Percentiles rank a stretch among this genome's conserved stretches.
Evolutionary conservation across 2,113 vertebrate genomes (phyloP).

Genomic region (Bettongia penicillata): DNA sequence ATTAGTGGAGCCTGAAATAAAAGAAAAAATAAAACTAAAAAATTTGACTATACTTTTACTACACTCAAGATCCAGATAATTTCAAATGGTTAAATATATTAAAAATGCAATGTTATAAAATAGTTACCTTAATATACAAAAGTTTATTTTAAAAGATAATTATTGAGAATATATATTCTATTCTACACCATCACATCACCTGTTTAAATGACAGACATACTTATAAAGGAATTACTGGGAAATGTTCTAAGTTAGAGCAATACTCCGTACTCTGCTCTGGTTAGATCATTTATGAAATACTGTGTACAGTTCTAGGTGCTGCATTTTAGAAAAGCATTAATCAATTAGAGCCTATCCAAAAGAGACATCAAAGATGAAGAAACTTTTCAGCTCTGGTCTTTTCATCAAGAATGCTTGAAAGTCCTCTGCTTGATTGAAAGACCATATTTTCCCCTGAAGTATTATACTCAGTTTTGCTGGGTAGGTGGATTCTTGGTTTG

Average conservation of each 20-base stretch:
- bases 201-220: slow-evolving; percentile 25
- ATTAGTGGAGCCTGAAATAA: slow-evolving; percentile 20
- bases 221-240: background rate
- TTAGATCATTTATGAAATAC: background rate
- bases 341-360: background rate
- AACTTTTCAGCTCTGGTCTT: too few species aligned
- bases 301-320: background rate
- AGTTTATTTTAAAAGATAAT: background rate
- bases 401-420: too few species aligned
- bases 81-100: slow-evolving; percentile 32
- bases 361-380: background rate
- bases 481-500: too few species aligned
- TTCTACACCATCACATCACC: background rate
- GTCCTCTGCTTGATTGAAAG: too few species aligned
- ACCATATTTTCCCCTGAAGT: too few species aligned
- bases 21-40: background rate
- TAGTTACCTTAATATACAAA: background rate
- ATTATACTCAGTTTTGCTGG: too few species aligned
- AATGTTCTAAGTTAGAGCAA: background rate
- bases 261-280: background rate
- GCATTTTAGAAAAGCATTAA: background rate
- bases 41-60: slow-evolving; percentile 8
- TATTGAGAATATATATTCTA: background rate
- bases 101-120: background rate
- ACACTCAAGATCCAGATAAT: slow-evolving; percentile 36